A percentile compares a stretch with the other conserved stretches of the same genome.
Conservation (phyloP, 2,113 vertebrate genomes). For the human region DNA sequence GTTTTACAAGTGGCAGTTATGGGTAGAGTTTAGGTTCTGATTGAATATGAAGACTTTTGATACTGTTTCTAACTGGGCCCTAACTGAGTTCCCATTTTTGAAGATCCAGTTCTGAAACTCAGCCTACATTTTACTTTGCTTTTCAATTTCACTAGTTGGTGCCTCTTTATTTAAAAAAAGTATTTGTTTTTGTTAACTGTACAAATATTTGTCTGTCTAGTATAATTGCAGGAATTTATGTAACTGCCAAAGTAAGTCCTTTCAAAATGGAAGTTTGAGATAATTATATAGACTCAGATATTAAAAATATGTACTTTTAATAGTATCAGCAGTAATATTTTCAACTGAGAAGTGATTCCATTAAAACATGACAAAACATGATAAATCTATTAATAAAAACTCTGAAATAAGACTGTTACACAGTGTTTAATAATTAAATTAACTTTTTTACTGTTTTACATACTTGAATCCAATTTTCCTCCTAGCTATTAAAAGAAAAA, state of each 20-base stretch:
- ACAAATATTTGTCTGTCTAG: background rate
- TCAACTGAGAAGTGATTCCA: background rate
- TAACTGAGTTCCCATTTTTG: background rate
- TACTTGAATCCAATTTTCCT: background rate
- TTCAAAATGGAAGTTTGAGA: conserved; percentile 37
- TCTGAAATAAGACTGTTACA: background rate
- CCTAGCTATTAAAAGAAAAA: background rate
- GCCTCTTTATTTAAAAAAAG: background rate
- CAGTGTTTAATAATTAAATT: background rate
- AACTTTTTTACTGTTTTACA: background rate
- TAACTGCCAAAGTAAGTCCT: background rate
- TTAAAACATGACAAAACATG: background rate
- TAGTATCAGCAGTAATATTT: conserved; percentile 18
- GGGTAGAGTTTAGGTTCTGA: background rate
- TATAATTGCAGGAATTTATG: background rate
- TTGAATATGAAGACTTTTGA: background rate
- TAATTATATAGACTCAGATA: background rate
- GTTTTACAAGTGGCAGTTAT: background rate
- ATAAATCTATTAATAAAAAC: background rate
- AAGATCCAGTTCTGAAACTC: background rate
- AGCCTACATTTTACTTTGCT: background rate
- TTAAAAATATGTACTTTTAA: conserved; percentile 13
- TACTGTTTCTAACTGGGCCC: background rate
- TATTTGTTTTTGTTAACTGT: background rate
- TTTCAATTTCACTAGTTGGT: background rate